Evolutionary conservation across 2,888 invertebrate genomes (phyloP).

Genomic region (Sphaerophoria rueppellii): DNA sequence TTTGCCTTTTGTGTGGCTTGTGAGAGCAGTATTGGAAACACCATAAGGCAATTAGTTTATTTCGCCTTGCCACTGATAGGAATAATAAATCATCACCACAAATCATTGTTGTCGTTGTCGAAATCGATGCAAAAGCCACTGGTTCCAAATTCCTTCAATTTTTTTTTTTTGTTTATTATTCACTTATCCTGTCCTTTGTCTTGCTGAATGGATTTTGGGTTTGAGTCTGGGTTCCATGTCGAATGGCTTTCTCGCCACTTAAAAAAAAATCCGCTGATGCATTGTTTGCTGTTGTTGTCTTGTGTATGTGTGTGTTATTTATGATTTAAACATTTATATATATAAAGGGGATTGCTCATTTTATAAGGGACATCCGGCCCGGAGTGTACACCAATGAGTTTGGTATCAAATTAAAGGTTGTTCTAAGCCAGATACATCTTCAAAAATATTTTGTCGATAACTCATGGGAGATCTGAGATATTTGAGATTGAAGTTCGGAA

Average conservation of each 20-base stretch:
- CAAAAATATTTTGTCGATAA: too few relatives aligned
- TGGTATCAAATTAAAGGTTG: too few relatives aligned
- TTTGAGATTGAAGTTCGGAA: too few relatives aligned
- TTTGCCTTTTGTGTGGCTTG: not conserved
- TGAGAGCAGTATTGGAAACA: slow-evolving; percentile 47
- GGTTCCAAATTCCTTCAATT: slow-evolving; percentile 18
- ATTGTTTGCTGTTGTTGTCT: slow-evolving; percentile 47
- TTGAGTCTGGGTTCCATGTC: slow-evolving; percentile 11
- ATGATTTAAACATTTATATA: slow-evolving; percentile 71
- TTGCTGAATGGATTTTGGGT: slow-evolving; percentile 13
- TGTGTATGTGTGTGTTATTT: slow-evolving; percentile 56
- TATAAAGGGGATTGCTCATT: too few relatives aligned
- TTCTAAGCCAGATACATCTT: too few relatives aligned
- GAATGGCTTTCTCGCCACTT: slow-evolving; percentile 27
- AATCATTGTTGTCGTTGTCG: slow-evolving; percentile 1
- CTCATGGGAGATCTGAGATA: too few relatives aligned
- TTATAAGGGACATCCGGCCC: too few relatives aligned
- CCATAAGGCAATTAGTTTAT: slow-evolving; percentile 71
- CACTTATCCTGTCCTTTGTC: slow-evolving; percentile 62
- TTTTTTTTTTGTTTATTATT: slow-evolving; percentile 34
- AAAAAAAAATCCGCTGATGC: not conserved
- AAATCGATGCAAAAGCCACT: slow-evolving; percentile 40
- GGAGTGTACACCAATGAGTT: too few relatives aligned
- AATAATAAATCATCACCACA: slow-evolving; percentile 66
- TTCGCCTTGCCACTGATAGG: slow-evolving; percentile 67